phyloP scores from a whole-genome alignment of 92 coral and sea anemone genomes.

The Epizoanthus illoricatus region DNA sequence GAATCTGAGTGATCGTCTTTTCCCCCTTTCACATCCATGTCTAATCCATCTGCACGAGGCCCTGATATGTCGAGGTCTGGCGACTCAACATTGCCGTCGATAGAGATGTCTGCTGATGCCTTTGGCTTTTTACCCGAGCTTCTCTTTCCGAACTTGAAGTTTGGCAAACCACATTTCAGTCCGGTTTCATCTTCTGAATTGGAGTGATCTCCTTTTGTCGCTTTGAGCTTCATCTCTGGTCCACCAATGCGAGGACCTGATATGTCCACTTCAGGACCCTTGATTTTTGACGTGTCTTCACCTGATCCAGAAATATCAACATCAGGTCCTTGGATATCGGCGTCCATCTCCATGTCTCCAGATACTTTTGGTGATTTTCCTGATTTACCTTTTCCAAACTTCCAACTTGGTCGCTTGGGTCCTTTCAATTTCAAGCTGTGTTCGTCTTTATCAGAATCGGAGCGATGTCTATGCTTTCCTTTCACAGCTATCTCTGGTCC shows the following conservation, averaged over 20 bases:
- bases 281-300: too few relatives aligned
- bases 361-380: neutral
- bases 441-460: neutral
- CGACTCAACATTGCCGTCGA: too few relatives aligned
- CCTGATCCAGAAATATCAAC: neutral
- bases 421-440: constrained; percentile 13
- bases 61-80: neutral
- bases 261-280: too few relatives aligned
- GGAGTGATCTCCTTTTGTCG: too few relatives aligned
- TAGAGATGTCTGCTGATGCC: too few relatives aligned
- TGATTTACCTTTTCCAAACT: constrained; percentile 11
- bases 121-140: too few relatives aligned
- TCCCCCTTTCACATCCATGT: neutral
- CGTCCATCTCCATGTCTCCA: neutral
- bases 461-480: neutral
- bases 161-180: too few relatives aligned
- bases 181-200: too few relatives aligned
- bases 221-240: too few relatives aligned
- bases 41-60: neutral
- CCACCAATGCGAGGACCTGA: too few relatives aligned
- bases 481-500: neutral
- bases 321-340: neutral
- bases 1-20: neutral
- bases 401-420: neutral
- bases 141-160: too few relatives aligned